Conservation (phyloP, 2,113 vertebrate genomes). For the Nestor notabilis region DNA sequence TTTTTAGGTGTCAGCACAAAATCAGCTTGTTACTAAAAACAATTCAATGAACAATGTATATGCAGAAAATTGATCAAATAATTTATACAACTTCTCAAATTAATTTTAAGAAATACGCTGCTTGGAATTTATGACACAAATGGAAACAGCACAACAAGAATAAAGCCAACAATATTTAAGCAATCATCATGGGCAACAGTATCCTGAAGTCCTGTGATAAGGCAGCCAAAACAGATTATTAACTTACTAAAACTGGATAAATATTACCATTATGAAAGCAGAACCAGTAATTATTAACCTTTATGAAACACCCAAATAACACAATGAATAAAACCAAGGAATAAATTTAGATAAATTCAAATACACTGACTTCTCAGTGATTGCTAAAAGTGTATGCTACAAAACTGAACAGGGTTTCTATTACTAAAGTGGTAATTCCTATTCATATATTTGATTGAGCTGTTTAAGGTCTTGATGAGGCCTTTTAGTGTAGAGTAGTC, state of each 20-base stretch:
- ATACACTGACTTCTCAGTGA: not conserved
- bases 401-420: not conserved
- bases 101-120: not conserved
- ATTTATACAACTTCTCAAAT: not conserved
- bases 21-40: not conserved
- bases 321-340: not conserved
- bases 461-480: not conserved
- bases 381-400: not conserved
- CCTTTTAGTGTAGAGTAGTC: not conserved
- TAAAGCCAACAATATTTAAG: not conserved
- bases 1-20: not conserved
- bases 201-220: not conserved
- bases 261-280: not conserved
- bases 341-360: not conserved
- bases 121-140: not conserved
- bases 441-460: not conserved
- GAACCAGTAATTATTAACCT: not conserved
- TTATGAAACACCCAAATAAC: not conserved
- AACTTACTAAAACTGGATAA: not conserved
- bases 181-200: not conserved
- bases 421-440: not conserved
- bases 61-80: not conserved
- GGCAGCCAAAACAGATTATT: not conserved
- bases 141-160: not conserved
- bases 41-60: not conserved